Conservation (phyloP, 2,888 invertebrate genomes). For the Bruchidius siliquastri region DNA sequence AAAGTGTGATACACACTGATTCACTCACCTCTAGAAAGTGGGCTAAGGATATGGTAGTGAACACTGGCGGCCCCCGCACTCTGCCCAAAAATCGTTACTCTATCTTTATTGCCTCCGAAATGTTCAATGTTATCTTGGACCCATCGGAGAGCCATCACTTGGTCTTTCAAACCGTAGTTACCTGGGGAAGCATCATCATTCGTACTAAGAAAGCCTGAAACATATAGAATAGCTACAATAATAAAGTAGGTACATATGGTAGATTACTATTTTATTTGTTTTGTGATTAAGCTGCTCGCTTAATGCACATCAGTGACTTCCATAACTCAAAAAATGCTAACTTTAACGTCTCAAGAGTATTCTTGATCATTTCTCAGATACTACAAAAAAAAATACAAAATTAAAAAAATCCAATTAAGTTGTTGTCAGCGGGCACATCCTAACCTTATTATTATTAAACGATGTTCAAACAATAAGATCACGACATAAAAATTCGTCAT, state of each 20-base stretch:
- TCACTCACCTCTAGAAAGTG: conserved; percentile 35
- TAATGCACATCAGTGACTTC: too few species aligned
- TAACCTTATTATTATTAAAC: too few species aligned
- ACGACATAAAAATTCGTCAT: too few species aligned
- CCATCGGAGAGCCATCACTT: conserved; percentile 47
- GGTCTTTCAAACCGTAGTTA: conserved; percentile 51
- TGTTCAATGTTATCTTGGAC: conserved; percentile 43
- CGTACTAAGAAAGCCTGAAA: conserved; percentile 47
- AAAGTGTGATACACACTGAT: too few species aligned
- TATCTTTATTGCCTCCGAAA: conserved; percentile 45
- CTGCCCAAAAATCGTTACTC: conserved; percentile 49
- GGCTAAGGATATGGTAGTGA: conserved; percentile 48
- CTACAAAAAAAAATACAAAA: too few species aligned
- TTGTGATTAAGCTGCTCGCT: conserved; percentile 8
- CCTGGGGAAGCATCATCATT: conserved; percentile 46
- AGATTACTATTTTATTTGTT: background rate
- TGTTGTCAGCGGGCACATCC: too few species aligned
- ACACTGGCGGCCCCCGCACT: conserved; percentile 48
- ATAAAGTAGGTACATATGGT: background rate
- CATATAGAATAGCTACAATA: background rate
- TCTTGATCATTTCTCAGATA: too few species aligned
- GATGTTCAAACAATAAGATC: too few species aligned
- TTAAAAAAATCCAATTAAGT: too few species aligned
- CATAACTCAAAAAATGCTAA: too few species aligned
- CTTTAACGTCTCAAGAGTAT: too few species aligned